phyloP scores from a whole-genome alignment of 1,140 invertebrate species.

The Drosophila dunni region DNA sequence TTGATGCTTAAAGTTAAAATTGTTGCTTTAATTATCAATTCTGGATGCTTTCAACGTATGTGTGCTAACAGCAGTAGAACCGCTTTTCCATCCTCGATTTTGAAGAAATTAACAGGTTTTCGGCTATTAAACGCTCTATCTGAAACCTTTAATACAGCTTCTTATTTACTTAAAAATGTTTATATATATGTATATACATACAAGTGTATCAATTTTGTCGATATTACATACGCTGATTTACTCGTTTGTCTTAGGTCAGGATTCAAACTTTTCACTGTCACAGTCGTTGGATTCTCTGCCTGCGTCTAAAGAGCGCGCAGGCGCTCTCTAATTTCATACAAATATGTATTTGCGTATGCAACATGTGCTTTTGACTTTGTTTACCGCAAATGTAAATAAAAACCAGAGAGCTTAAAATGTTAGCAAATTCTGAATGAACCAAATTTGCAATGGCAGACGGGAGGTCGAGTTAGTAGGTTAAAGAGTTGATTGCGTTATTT shows the following conservation, averaged over 20 bases:
- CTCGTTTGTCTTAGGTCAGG: conserved; percentile 74
- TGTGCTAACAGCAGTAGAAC: too few species aligned
- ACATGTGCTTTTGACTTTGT: conserved; percentile 63
- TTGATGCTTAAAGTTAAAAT: too few species aligned
- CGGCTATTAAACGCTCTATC: too few species aligned
- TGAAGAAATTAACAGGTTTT: too few species aligned
- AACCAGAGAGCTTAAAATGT: conserved; percentile 39
- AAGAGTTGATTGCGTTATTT: conserved; percentile 47
- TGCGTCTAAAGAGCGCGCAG: conserved; percentile 60
- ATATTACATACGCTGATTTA: conserved; percentile 53
- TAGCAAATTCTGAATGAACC: conserved; percentile 61
- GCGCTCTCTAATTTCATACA: conserved; percentile 67
- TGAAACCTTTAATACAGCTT: too few species aligned
- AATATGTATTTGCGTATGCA: conserved; percentile 44
- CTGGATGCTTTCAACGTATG: too few species aligned
- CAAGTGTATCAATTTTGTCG: conserved; percentile 3
- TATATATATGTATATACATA: too few species aligned
- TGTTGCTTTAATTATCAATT: too few species aligned
- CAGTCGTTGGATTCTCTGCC: conserved; percentile 18
- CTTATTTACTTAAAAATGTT: too few species aligned
- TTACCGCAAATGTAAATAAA: conserved; percentile 63
- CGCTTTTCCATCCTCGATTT: too few species aligned
- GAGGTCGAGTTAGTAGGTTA: not conserved
- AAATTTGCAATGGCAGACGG: not conserved
- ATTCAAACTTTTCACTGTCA: conserved; percentile 54